A percentile compares a stretch with the other conserved stretches of the same genome.
Conservation (phyloP, 2,888 invertebrate species). For the Andrena minutula region DNA sequence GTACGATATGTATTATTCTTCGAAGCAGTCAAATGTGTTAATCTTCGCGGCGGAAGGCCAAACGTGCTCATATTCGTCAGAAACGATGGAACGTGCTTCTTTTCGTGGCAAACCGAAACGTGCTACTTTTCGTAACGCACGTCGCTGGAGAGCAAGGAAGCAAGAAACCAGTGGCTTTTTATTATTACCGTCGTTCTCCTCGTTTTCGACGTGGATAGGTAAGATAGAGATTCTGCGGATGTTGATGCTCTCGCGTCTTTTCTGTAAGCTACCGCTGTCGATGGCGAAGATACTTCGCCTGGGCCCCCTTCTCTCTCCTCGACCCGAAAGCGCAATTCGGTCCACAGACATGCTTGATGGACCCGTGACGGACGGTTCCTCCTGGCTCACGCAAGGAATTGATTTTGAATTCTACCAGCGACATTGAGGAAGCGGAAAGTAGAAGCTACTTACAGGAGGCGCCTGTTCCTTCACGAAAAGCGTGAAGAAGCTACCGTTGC, state of each 20-base stretch:
- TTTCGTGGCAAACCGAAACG: too few species aligned
- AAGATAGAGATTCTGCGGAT: constrained; percentile 45
- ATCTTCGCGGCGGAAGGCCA: too few species aligned
- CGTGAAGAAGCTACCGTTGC: constrained; percentile 67
- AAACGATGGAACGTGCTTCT: too few species aligned
- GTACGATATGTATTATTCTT: too few species aligned
- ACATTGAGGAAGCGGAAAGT: background rate
- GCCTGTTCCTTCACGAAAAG: background rate
- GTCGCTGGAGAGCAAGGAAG: too few species aligned
- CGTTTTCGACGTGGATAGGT: constrained; percentile 17
- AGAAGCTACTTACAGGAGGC: background rate
- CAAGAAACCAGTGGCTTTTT: too few species aligned
- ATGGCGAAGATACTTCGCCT: background rate
- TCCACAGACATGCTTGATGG: accelerated
- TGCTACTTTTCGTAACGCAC: too few species aligned
- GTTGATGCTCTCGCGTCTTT: background rate
- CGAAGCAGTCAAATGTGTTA: too few species aligned
- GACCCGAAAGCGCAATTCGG: background rate
- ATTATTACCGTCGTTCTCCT: background rate
- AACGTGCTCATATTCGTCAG: too few species aligned
- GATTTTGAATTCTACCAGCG: background rate
- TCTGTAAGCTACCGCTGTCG: background rate
- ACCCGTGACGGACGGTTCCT: accelerated
- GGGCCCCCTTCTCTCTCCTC: background rate
- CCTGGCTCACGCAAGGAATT: background rate